Conservation (phyloP, 2,113 vertebrate genomes). For the Lasiurus cinereus region DNA sequence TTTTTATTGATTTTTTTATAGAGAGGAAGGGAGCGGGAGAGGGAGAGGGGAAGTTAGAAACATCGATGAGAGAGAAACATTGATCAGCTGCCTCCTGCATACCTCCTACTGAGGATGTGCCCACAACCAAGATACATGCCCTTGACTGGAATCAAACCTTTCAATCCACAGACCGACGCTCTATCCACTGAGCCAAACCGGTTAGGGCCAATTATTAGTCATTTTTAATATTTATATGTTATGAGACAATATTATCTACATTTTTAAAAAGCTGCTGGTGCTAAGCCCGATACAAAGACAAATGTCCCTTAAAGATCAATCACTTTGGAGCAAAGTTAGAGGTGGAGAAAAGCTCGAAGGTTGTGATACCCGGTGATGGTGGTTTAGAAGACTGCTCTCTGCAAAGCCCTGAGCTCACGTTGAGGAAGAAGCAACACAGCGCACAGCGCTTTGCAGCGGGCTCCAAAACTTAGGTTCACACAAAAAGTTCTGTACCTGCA, state of each 20-base stretch:
- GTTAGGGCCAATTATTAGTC: too few species aligned
- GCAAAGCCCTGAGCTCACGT: not conserved
- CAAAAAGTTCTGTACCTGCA: not conserved
- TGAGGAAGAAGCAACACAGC: not conserved
- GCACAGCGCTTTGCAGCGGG: accelerated
- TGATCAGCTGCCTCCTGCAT: too few species aligned
- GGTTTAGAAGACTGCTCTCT: not conserved
- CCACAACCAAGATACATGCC: too few species aligned
- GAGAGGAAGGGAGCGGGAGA: too few species aligned
- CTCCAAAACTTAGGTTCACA: not conserved
- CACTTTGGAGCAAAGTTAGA: not conserved
- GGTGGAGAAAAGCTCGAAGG: not conserved
- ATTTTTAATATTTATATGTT: not conserved
- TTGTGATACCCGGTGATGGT: not conserved
- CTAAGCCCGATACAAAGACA: not conserved
- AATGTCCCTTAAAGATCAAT: not conserved
- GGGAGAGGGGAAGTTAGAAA: too few species aligned
- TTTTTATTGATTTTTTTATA: too few species aligned
- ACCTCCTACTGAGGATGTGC: too few species aligned
- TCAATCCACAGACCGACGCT: too few species aligned
- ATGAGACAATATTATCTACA: not conserved
- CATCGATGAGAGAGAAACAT: too few species aligned
- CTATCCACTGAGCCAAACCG: too few species aligned
- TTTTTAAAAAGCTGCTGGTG: not conserved
- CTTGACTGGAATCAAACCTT: too few species aligned